These are phyloP conservation scores for Cataglyphis albicans DNA, from an alignment of 2,888 invertebrate genomes.

Conservation along the genomic window DNA sequence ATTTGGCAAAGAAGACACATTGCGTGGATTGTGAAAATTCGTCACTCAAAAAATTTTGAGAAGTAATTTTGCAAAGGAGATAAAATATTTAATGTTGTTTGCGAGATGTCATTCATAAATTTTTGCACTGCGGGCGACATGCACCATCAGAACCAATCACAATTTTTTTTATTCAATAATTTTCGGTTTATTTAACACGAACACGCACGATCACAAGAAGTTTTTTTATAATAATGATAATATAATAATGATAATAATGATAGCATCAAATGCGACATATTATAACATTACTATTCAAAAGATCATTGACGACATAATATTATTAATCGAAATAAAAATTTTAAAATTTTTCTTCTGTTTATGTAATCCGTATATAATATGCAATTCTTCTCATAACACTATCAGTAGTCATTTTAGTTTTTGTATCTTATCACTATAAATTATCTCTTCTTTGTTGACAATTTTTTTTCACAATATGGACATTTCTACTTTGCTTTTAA, in stretches of 20 bases:
- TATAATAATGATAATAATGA: neutral
- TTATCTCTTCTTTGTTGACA: constrained; percentile 11
- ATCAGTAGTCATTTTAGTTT: neutral
- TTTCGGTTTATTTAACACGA: constrained; percentile 25
- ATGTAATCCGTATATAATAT: neutral
- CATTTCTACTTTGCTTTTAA: constrained; percentile 45
- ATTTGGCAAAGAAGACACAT: neutral
- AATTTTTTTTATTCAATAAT: neutral
- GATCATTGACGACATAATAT: neutral
- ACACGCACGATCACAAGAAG: neutral
- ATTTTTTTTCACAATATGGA: constrained; percentile 44
- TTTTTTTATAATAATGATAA: neutral
- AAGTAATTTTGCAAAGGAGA: neutral
- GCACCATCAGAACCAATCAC: neutral
- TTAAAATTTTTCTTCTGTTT: neutral
- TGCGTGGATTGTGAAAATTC: neutral
- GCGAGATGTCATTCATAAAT: constrained; percentile 31
- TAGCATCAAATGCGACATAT: neutral
- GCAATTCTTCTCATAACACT: neutral
- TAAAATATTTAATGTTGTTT: constrained; percentile 42
- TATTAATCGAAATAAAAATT: neutral
- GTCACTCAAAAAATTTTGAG: neutral
- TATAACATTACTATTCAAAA: neutral
- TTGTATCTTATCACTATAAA: constrained; percentile 3
- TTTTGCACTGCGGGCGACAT: neutral